A percentile compares a stretch with the other conserved stretches of the same genome.
These are phyloP conservation scores for Falco cherrug DNA, from an alignment of 2,797 vertebrate species.

Conservation along the genomic window DNA sequence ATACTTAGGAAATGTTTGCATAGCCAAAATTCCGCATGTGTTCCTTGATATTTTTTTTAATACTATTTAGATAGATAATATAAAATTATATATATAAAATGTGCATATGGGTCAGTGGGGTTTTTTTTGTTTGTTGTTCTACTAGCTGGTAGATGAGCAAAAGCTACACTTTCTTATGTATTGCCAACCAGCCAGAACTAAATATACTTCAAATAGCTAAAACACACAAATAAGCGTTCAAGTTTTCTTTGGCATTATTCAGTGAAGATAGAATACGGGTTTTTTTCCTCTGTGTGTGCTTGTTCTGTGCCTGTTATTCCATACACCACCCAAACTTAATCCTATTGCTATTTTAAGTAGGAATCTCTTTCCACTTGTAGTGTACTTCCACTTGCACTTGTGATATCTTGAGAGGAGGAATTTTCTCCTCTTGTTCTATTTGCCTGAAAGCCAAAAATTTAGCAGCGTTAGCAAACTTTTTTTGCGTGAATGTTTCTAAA, in stretches of 20 bases:
- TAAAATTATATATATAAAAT: not conserved
- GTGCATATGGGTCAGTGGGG: accelerated
- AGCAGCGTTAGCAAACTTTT: not conserved
- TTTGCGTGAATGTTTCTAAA: not conserved
- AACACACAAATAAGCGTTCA: not conserved
- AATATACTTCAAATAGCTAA: not conserved
- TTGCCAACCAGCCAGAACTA: slow-evolving; percentile 4
- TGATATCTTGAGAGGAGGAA: not conserved
- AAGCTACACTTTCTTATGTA: slow-evolving; percentile 20
- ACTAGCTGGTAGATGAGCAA: slow-evolving; percentile 3
- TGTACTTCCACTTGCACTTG: not conserved
- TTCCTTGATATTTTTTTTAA: not conserved
- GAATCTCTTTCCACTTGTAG: not conserved
- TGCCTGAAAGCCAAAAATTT: not conserved
- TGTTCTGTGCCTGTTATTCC: not conserved
- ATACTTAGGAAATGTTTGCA: slow-evolving; percentile 8
- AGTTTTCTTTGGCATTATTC: not conserved
- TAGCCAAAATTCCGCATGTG: slow-evolving; percentile 6
- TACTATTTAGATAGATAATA: not conserved
- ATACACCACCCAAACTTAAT: not conserved
- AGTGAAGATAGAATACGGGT: not conserved
- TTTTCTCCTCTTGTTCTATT: not conserved
- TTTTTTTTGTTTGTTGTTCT: slow-evolving; percentile 19
- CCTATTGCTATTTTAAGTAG: not conserved
- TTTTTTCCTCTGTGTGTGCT: not conserved